Evolutionary conservation across 2,113 vertebrate species (phyloP), one percentile per base, ranked within the genome.

Genomic region (Emydura subglobosa): DNA sequence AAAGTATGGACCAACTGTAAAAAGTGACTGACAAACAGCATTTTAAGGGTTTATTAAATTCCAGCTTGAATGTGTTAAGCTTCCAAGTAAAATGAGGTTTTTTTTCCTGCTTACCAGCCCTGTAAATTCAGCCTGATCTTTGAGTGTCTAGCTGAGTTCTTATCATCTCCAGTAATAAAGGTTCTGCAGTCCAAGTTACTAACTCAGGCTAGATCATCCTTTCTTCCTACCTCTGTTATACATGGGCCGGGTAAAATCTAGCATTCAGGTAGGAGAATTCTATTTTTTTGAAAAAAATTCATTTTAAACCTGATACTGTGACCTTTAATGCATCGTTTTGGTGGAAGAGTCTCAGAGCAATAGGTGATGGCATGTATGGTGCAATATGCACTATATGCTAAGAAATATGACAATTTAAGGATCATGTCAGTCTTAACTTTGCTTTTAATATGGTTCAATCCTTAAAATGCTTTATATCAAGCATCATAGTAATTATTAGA

Each of bases 301-400:
- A 0, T 47, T n/a, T 27, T 4, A 9, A 42, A 7, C 61, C 54
- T 83, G 27, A 68, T 0, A 0, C 2, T 61, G 54, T 79, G 4
- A 68, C 50, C 47, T 83, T 44, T 76, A 5, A 1, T 9, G 17
- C 31, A 84, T 13, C 21, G 31, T n/a, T n/a, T 68, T 13, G 14
- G 61, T 68, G 61, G 13, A 34, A 61, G 34, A 68, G 16, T 68
- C 61, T 68, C 31, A 68, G 61, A 68, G 61, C 21, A 42, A 54
- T 83, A 88, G 42, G 2, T 1, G 12, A 54, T 2, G 1, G n/a
- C 17, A 49, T 1, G 0, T 65, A 65, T 1, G 0, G 1, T 0
- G 1, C 12, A 50, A 34, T 24, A 1, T 34, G 19, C 79, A 39
- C 25, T 0, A 3, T 59, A 0, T 13, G 9, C 2, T 19, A 78